These are phyloP conservation scores for Lagopus muta DNA, from an alignment of 2,113 vertebrate genomes.

Conservation along the genomic window DNA sequence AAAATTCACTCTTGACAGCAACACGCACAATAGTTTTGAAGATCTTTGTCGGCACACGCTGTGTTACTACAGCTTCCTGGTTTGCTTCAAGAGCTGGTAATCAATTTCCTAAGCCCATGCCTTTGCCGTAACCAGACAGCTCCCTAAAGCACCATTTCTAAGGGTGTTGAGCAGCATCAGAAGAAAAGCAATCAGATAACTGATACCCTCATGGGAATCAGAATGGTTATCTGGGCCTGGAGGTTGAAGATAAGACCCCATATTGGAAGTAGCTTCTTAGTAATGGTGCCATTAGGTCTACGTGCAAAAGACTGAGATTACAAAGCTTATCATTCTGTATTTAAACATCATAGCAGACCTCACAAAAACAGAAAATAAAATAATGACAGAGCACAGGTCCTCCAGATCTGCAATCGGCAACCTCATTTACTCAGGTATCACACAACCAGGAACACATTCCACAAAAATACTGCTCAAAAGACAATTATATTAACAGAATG, in stretches of 20 bases:
- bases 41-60: not conserved
- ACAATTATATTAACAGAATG: not conserved
- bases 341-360: not conserved
- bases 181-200: not conserved
- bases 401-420: not conserved
- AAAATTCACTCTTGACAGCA: not conserved
- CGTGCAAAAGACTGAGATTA: not conserved
- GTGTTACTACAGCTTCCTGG: not conserved
- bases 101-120: not conserved
- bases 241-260: not conserved
- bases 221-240: not conserved
- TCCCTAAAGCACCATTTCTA: not conserved
- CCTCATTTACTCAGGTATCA: not conserved
- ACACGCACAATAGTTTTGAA: not conserved
- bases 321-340: not conserved
- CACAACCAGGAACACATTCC: not conserved
- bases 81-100: not conserved
- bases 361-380: not conserved
- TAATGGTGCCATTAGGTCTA: accelerated
- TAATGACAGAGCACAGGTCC: not conserved
- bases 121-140: not conserved
- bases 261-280: not conserved
- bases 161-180: not conserved
- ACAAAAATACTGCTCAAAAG: not conserved
- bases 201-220: not conserved